Conservation (phyloP, 2,888 invertebrate genomes). For the Clivina fossor region DNA sequence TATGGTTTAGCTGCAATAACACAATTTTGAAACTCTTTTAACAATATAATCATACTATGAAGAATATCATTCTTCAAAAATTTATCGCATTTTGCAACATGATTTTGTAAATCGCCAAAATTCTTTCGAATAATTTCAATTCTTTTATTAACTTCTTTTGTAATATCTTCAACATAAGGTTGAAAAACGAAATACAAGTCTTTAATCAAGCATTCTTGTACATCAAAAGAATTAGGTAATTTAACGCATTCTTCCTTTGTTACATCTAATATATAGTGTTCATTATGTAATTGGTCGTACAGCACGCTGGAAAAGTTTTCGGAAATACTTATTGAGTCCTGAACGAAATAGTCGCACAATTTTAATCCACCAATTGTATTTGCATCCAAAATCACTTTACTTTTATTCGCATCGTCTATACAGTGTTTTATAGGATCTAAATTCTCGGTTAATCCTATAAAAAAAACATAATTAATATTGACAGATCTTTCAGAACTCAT, state of each 20-base stretch:
- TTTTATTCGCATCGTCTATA: neutral
- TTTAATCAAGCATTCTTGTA: slow-evolving; percentile 15
- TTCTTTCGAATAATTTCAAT: neutral
- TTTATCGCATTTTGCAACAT: neutral
- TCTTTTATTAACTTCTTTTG: neutral
- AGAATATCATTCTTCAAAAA: neutral
- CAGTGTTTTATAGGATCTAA: slow-evolving; percentile 5
- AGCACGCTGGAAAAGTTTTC: neutral
- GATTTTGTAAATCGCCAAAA: too few relatives aligned
- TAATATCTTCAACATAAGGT: slow-evolving; percentile 9
- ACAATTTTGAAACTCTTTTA: neutral
- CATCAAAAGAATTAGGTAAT: neutral
- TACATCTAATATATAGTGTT: slow-evolving; percentile 7
- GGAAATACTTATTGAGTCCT: neutral
- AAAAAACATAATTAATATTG: too few relatives aligned
- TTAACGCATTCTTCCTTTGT: slow-evolving; percentile 15
- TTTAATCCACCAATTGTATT: neutral
- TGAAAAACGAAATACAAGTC: slow-evolving; percentile 12
- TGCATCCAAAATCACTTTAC: neutral
- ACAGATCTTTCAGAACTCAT: too few relatives aligned
- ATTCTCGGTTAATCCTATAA: slow-evolving; percentile 7
- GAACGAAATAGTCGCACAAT: neutral
- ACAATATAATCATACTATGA: neutral
- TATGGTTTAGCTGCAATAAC: neutral
- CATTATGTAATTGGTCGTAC: neutral